Conservation (phyloP, 64 coral and sea anemone genomes). For the Anthopleura sola region DNA sequence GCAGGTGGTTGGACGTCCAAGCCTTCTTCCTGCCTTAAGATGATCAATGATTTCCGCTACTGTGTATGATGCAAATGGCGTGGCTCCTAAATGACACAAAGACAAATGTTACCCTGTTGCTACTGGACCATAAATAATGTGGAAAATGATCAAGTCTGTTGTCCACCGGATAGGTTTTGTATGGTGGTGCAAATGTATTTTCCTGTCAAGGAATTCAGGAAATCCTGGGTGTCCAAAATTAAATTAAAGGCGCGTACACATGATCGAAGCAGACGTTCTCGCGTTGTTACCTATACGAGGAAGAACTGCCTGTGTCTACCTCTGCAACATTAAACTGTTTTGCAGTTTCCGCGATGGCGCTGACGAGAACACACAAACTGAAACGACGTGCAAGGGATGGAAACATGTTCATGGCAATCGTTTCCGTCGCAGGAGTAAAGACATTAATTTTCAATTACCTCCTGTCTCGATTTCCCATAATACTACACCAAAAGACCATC, state of each 20-base stretch:
- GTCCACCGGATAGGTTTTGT: no score
- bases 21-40: constrained; percentile 29
- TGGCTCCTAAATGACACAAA: neutral
- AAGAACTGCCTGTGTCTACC: no score
- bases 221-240: neutral
- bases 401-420: no score
- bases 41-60: constrained; percentile 12
- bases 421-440: no score
- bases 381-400: no score
- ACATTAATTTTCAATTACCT: constrained; percentile 21
- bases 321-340: no score
- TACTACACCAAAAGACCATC: constrained; percentile 82
- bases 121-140: neutral
- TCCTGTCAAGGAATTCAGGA: neutral
- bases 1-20: constrained; percentile 33
- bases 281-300: no score
- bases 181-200: no score
- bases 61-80: constrained; percentile 1
- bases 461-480: constrained; percentile 93
- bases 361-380: neutral
- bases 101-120: neutral
- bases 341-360: no score
- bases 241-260: neutral
- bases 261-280: no score
- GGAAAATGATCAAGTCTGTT: no score